Conservation (phyloP, 2,888 invertebrate genomes). For the Phorcus lineatus region DNA sequence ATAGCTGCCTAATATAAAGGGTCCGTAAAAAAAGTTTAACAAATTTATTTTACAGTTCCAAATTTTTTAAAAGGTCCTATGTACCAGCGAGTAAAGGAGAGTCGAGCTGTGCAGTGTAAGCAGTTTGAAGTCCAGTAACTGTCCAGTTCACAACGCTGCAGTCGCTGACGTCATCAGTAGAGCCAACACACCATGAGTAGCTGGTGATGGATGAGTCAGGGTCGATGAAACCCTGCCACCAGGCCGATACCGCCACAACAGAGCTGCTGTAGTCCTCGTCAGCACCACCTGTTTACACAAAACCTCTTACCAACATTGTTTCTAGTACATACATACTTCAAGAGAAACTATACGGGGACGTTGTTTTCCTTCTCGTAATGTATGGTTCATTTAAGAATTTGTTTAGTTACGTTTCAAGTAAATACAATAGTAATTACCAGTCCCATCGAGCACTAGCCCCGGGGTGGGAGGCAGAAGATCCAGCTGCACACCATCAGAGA, state of each 20-base stretch:
- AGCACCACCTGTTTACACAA: neutral
- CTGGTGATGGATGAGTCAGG: conserved; percentile 2
- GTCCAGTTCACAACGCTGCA: neutral
- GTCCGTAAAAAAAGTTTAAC: too few species aligned
- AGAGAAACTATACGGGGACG: too few species aligned
- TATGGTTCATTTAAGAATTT: too few species aligned
- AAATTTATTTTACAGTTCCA: too few species aligned
- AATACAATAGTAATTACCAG: conserved; percentile 11
- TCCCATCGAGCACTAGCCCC: conserved; percentile 34
- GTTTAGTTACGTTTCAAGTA: too few species aligned
- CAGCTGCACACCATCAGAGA: conserved; percentile 41
- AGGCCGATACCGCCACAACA: neutral
- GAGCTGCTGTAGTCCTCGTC: conserved; percentile 24
- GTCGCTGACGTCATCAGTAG: neutral
- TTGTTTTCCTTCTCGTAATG: too few species aligned
- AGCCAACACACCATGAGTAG: conserved; percentile 29
- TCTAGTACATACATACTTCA: too few species aligned
- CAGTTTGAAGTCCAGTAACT: conserved; percentile 9
- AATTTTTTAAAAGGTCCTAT: too few species aligned
- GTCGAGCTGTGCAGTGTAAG: too few species aligned
- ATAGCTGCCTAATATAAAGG: too few species aligned
- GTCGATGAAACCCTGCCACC: conserved; percentile 28
- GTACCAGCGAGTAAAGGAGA: too few species aligned
- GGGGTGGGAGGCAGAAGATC: conserved; percentile 30
- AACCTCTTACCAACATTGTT: neutral